Evolutionary conservation across 2,888 invertebrate species (phyloP).

Genomic region (Galerucella pusilla): DNA sequence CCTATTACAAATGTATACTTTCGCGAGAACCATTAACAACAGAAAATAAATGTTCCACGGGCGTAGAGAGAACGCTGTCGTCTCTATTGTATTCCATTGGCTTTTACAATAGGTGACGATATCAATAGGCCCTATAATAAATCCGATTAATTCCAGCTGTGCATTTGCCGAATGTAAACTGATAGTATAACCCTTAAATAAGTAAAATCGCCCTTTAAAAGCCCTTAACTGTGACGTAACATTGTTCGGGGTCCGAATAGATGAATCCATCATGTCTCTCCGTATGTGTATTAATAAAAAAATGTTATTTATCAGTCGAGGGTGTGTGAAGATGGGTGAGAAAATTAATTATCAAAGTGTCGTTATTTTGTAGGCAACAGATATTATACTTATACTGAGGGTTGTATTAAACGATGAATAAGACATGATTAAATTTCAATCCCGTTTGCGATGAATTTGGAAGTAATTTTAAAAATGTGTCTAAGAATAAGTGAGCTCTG

Average conservation of each 20-base stretch:
- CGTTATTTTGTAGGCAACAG: background rate
- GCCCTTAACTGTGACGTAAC: constrained; percentile 46
- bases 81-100: constrained; percentile 12
- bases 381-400: background rate
- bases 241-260: constrained; percentile 13
- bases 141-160: constrained; percentile 65
- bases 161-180: constrained; percentile 63
- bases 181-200: constrained; percentile 52
- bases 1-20: constrained; percentile 61
- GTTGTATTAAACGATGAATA: background rate
- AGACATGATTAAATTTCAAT: too few relatives aligned
- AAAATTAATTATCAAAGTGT: background rate
- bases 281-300: constrained; percentile 1
- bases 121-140: constrained; percentile 59
- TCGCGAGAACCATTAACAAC: constrained; percentile 54
- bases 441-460: too few relatives aligned
- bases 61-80: constrained; percentile 41
- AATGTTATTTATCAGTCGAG: background rate
- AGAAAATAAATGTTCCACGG: constrained; percentile 58
- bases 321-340: constrained; percentile 3
- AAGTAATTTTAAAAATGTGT: too few relatives aligned
- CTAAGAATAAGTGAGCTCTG: too few relatives aligned
- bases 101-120: constrained; percentile 53
- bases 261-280: constrained; percentile 28
- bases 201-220: constrained; percentile 50